Evolutionary conservation across 1,140 invertebrate species (phyloP), one percentile per base, ranked within the genome.

Genomic region (Drosophila setifemur): DNA sequence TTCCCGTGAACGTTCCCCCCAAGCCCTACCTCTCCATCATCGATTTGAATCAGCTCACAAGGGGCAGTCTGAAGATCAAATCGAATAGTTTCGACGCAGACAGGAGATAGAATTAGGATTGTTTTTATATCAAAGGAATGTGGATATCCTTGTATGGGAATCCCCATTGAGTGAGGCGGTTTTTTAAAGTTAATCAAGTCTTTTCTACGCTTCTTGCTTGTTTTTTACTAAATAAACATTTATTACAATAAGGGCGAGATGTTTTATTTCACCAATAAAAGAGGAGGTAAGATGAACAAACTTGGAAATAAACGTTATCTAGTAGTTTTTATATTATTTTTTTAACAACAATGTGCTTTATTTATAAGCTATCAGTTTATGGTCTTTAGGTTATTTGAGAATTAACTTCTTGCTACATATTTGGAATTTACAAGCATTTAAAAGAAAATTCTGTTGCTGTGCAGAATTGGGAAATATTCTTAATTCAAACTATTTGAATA

Each of bases 11-110:
- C 49, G 90, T 91, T 28, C 90, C 91, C 3, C 91, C 91, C 23
- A 92, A 93, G 79, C 93, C 94, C 4, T 92, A 92, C 72, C 91
- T 95, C 49, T 93, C 94, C 14, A 94, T 95, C 69, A 94, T 95
- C 74, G 94, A 95, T 91, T 93, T 95, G 81, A 95, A 95, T 91
- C 91, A 93, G 86, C 92, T 95, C 76, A 94, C 93, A 1, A 90
- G 93, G 40, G 92, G 92, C 28, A 93, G 92, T 52, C 88, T 94
- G 23, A 93, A 93, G 31, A 45, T 82, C 0, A 89, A 89, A 12
- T 44, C 88, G 19, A 71, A 37, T 4, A 89, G 82, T 39, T 89
- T 89, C 9, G 86, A 89, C 44, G 58, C 83, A 12, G 81, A 87
- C 21, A 63, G 81, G 21, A 69, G 75, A 5, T 86, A 77, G 37